Conservation (phyloP, 2,797 vertebrate genomes). For the Mus caroli region DNA sequence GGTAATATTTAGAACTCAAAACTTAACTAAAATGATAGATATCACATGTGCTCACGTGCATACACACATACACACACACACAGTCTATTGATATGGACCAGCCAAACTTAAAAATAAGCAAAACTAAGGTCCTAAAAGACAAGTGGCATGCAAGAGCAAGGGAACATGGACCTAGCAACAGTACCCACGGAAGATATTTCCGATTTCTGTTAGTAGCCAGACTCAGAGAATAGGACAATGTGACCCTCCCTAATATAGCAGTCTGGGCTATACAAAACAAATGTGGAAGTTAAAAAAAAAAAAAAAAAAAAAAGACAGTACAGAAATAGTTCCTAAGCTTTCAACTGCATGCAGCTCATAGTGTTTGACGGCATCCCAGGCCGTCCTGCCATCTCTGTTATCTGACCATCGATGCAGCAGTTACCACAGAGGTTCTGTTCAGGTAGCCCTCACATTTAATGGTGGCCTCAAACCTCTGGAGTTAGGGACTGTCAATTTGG, state of each 20-base stretch:
- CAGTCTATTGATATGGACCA: neutral
- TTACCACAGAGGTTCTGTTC: neutral
- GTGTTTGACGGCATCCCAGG: too few species aligned
- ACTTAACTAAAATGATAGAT: neutral
- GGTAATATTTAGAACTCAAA: neutral
- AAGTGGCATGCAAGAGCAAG: neutral
- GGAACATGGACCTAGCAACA: neutral
- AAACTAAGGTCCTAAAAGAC: constrained; percentile 5
- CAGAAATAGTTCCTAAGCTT: neutral
- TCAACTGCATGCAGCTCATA: neutral
- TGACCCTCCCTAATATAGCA: neutral
- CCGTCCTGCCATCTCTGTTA: neutral
- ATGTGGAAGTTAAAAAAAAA: neutral
- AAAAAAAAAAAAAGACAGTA: neutral
- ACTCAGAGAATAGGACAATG: neutral
- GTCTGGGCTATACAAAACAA: neutral
- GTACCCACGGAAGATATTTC: neutral
- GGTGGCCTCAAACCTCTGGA: neutral
- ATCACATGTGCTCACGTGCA: neutral
- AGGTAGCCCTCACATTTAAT: neutral
- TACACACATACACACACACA: neutral
- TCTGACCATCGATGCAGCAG: neutral
- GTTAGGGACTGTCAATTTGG: neutral
- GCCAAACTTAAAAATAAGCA: constrained; percentile 29
- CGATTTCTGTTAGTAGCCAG: neutral